A percentile compares a stretch with the other conserved stretches of the same genome.
Conservation (phyloP, 2,888 invertebrate genomes). For the Hoplodrina ambigua region DNA sequence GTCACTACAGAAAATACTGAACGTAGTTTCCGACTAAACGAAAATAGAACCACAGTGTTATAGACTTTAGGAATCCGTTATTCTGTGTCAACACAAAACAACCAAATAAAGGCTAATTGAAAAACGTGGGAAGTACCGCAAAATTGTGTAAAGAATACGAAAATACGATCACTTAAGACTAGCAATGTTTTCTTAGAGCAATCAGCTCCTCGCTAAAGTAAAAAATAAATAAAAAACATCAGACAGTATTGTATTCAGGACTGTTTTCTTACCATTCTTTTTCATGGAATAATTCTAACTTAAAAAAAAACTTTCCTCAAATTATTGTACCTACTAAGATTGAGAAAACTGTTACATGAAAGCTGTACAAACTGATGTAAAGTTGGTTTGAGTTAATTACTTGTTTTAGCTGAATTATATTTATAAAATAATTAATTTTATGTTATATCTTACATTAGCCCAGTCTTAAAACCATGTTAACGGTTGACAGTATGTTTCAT, state of each 20-base stretch:
- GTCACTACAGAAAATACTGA: background rate
- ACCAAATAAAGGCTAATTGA: slow-evolving; percentile 20
- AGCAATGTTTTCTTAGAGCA: slow-evolving; percentile 35
- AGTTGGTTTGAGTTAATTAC: slow-evolving; percentile 14
- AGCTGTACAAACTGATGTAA: background rate
- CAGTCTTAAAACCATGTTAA: slow-evolving; percentile 9
- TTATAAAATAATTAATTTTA: slow-evolving; percentile 20
- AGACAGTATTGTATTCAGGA: slow-evolving; percentile 18
- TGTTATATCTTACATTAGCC: slow-evolving; percentile 12
- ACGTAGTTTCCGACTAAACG: background rate
- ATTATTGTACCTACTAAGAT: slow-evolving; percentile 10
- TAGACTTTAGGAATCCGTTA: background rate
- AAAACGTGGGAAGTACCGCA: slow-evolving; percentile 22
- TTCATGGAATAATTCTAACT: background rate
- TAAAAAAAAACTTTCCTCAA: background rate
- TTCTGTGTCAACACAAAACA: slow-evolving; percentile 6
- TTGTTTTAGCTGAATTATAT: slow-evolving; percentile 8
- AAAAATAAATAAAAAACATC: slow-evolving; percentile 29
- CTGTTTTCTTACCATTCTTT: slow-evolving; percentile 27
- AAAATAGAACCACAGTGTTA: background rate
- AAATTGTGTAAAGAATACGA: slow-evolving; percentile 15
- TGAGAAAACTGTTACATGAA: slow-evolving; percentile 13
- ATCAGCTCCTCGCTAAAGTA: slow-evolving; percentile 22
- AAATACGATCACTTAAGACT: slow-evolving; percentile 13
- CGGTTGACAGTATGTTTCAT: background rate